These are phyloP conservation scores for Matsumurasca onukii DNA, from an alignment of 1,140 invertebrate genomes.

Conservation along the genomic window DNA sequence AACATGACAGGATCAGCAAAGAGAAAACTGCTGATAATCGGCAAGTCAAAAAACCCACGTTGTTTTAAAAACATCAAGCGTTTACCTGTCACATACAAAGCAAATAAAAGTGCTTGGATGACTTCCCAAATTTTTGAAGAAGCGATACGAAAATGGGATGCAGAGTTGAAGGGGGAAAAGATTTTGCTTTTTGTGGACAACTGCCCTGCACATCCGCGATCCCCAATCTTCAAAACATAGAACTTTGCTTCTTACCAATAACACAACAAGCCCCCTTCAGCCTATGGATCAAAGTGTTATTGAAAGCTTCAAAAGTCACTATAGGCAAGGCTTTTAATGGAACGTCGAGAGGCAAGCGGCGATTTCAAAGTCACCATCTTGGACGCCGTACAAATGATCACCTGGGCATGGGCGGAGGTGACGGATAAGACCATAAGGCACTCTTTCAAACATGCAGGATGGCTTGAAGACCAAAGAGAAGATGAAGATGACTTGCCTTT, in stretches of 20 bases:
- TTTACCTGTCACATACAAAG: constrained; percentile 9
- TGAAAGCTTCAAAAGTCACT: neutral
- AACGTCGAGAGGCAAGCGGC: neutral
- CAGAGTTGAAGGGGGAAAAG: neutral
- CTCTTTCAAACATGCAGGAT: neutral
- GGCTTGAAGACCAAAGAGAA: neutral
- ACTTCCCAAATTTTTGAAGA: neutral
- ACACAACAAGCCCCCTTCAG: neutral
- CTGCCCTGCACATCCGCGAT: neutral
- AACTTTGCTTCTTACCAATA: neutral
- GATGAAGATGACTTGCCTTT: neutral
- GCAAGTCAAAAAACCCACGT: constrained; percentile 17
- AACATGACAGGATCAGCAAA: neutral
- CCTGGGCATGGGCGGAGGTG: neutral
- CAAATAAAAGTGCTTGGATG: constrained; percentile 29
- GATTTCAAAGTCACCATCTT: no score
- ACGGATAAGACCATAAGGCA: neutral
- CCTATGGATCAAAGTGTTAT: neutral
- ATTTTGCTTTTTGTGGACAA: no score
- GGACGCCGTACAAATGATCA: neutral
- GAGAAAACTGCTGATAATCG: constrained; percentile 3
- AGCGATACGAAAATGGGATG: constrained; percentile 4
- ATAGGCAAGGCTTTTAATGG: neutral
- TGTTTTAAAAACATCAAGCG: constrained; percentile 24
- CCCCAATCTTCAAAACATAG: neutral